A percentile compares a stretch with the other conserved stretches of the same genome.
Evolutionary conservation across 2,113 vertebrate genomes (phyloP).

Genomic region (Grammomys dolichurus): DNA sequence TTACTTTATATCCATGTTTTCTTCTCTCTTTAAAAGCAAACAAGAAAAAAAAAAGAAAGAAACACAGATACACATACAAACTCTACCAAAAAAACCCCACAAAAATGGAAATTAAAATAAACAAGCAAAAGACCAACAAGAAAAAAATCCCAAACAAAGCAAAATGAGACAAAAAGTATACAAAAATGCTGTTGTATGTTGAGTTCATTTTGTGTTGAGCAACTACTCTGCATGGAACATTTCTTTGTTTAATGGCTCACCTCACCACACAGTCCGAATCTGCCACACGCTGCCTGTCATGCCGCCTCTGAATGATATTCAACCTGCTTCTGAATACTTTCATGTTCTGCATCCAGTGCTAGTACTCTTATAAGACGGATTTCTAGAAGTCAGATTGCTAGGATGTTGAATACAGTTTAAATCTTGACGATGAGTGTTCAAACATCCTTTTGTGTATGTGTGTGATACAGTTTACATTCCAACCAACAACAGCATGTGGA

Average conservation of each 20-base stretch:
- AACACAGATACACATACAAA: neutral
- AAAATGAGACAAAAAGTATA: neutral
- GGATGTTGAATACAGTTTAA: neutral
- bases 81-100: neutral
- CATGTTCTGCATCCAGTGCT: neutral
- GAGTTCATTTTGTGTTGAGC: neutral
- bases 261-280: neutral
- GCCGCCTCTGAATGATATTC: neutral
- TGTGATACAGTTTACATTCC: neutral
- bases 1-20: neutral
- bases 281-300: neutral
- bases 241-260: no score
- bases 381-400: neutral
- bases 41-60: neutral
- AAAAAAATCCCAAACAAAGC: neutral
- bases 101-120: neutral
- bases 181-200: neutral
- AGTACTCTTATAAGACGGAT: neutral
- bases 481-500: neutral
- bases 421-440: conserved; percentile 1
- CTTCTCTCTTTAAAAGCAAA: neutral
- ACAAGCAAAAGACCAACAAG: neutral
- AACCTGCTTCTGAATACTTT: conserved; percentile 42
- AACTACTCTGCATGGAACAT: neutral
- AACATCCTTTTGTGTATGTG: neutral